Evolutionary conservation across 2,113 vertebrate species (phyloP), one percentile per base, ranked within the genome.

Genomic region (Okapia johnstoni): DNA sequence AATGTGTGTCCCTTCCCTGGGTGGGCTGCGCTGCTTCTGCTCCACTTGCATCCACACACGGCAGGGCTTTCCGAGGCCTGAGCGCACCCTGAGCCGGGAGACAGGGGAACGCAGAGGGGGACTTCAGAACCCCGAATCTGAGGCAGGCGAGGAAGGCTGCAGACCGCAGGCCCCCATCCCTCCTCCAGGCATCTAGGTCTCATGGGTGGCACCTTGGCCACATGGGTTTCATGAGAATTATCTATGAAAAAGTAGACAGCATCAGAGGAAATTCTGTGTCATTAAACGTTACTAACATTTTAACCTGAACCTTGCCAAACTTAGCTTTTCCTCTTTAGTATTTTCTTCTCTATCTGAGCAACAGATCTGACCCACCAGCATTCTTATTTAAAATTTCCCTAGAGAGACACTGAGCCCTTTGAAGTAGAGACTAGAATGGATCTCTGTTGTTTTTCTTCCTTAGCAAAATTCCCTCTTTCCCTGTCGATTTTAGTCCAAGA

Each of bases 21-120:
- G 93, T 98, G 96, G 98, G 92, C 97, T 25, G 79, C 85, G 52
- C 95, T 92, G 92, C 3, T 28, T 77, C 95, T 92, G 6, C 80
- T 96, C 76, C 96, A 97, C 96, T 85, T 93, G 16, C 91, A 58
- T 81, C 97, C 94, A 85, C 96, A 96, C 85, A n/a, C 26, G 21
- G 36, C 88, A 80, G 73, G 61, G 46, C 61, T 83, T 23, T 86
- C 55, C 48, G 40, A 96, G 79, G 50, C 43, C 91, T 48, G 10
- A 88, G 85, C 26, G 7, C 11, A 12, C 60, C 54, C 76, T 93
- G 2, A 1, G 79, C 66, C 61, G 0, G 1, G 89, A 14, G 19
- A 70, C 30, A 1, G 25, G 36, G 36, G 2, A 40, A 8, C 7
- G 2, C 30, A 58, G 14, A 30, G 10, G n/a, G 46, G 26, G 73